Base-by-base conservation (phyloP, 1,140 invertebrate genomes). In the Macrobrachium nipponense region DNA sequence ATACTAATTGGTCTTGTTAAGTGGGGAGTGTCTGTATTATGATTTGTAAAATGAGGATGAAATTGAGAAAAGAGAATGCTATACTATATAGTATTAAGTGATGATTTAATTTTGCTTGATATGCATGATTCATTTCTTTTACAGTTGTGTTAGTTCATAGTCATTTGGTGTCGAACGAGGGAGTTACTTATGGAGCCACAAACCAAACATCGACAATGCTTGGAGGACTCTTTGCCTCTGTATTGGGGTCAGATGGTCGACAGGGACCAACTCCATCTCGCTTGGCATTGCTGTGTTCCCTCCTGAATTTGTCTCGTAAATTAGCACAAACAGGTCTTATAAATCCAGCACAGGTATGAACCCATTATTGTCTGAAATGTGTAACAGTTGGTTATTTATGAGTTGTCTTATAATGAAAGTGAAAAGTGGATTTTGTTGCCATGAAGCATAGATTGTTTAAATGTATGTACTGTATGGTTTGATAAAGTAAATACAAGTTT, bases 301-400 rank as follows among this genome's bases (percentile, higher is more conserved):
- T 96, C 23, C 92, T 96, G 10, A 95, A 94, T 91, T 91, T 95
- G 51, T 93, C 94, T 5, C 94, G 93, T 79, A 94, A 93, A 89
- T 92, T 96, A 89, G 93, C 96, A 11, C 93, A 95, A 89, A 94
- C 94, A 60, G 94, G 94, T 64, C 91, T 95, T 75, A 92, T 93
- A 23, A 51, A 61, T 76, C 43, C 66, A 27, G 36, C 75, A 17
- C 77, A 86, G 87, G 78, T 85, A 58, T 12, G 72, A 70, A 20
- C 23, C 43, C n/a, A 12, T 64, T 18, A 23, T 27, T 20, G 62
- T 27, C 15, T 11, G 8, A 58, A 23, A 51, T 51, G 7, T 51
- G 7, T 7, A 51, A 51, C 8, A 51, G 12, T 51, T 51, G 4
- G 1, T 36, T 36, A 36, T 36, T 1, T 36, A 36, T 36, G 27